Conservation (phyloP, 2,888 invertebrate species). For the Zaprionus obscuricornis region DNA sequence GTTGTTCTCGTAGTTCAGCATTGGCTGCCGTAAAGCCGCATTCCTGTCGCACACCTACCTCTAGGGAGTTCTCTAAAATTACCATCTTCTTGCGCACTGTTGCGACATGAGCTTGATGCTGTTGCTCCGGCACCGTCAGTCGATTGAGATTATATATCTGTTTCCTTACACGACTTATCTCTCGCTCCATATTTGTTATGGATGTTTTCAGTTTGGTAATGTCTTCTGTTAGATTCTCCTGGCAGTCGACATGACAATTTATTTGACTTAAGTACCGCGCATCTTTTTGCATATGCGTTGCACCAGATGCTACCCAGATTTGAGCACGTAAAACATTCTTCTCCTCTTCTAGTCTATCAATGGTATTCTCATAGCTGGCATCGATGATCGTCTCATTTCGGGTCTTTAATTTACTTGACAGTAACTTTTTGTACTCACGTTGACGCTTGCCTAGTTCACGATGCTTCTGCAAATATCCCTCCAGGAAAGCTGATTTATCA, state of each 20-base stretch:
- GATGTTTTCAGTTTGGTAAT: conserved; percentile 76
- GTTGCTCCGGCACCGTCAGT: conserved; percentile 80
- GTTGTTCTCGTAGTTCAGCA: conserved; percentile 71
- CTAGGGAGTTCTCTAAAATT: conserved; percentile 80
- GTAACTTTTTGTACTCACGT: conserved; percentile 80
- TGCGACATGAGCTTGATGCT: conserved; percentile 75
- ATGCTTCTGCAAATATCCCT: conserved; percentile 71
- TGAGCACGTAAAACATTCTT: conserved; percentile 78
- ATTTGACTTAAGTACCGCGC: conserved; percentile 66
- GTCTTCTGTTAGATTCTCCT: conserved; percentile 75
- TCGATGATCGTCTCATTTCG: conserved; percentile 79
- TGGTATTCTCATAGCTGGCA: conserved; percentile 74
- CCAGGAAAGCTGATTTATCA: conserved; percentile 64
- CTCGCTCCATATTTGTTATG: conserved; percentile 76
- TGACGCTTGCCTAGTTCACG: conserved; percentile 80
- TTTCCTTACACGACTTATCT: conserved; percentile 76
- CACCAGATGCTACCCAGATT: conserved; percentile 80
- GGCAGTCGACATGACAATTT: conserved; percentile 79
- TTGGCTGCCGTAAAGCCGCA: conserved; percentile 79
- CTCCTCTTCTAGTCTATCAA: conserved; percentile 74
- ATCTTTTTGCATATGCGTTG: conserved; percentile 68
- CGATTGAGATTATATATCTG: conserved; percentile 80
- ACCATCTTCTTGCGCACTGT: conserved; percentile 70
- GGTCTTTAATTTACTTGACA: conserved; percentile 70
- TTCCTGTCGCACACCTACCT: conserved; percentile 80